phyloP scores from a whole-genome alignment of 1,140 invertebrate genomes.

The Ips nitidus region DNA sequence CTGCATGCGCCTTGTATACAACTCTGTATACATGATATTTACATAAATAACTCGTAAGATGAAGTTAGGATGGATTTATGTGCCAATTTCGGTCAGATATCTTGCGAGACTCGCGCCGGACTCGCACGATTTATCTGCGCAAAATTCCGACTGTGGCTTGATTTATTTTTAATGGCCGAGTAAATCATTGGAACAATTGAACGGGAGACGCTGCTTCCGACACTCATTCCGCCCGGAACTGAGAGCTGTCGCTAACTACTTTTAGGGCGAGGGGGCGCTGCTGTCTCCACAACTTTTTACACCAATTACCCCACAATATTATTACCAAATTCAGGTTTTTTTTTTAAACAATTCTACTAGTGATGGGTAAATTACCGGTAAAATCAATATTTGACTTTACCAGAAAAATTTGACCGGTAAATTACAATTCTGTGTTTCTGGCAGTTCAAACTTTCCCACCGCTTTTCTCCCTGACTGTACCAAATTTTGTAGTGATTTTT shows the following conservation, averaged over 20 bases:
- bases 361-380: too few relatives aligned
- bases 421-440: too few relatives aligned
- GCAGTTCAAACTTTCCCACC: too few relatives aligned
- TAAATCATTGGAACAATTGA: slow-evolving; percentile 31
- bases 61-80: slow-evolving; percentile 14
- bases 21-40: slow-evolving; percentile 1
- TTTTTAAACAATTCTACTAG: too few relatives aligned
- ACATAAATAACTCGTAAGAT: slow-evolving; percentile 16
- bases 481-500: too few relatives aligned
- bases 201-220: slow-evolving; percentile 26
- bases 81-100: slow-evolving; percentile 27
- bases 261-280: neutral
- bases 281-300: too few relatives aligned
- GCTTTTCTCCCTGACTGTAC: too few relatives aligned
- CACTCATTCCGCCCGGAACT: slow-evolving; percentile 13
- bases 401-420: too few relatives aligned
- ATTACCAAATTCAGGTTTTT: too few relatives aligned
- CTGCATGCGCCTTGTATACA: too few relatives aligned
- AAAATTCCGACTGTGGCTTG: slow-evolving; percentile 27
- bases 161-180: slow-evolving; percentile 29
- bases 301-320: too few relatives aligned
- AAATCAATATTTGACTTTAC: too few relatives aligned
- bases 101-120: slow-evolving; percentile 11
- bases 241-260: slow-evolving; percentile 13
- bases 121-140: slow-evolving; percentile 22